Evolutionary conservation across 1,140 invertebrate species (phyloP).

Genomic region (Aphelenchoides avenae): DNA sequence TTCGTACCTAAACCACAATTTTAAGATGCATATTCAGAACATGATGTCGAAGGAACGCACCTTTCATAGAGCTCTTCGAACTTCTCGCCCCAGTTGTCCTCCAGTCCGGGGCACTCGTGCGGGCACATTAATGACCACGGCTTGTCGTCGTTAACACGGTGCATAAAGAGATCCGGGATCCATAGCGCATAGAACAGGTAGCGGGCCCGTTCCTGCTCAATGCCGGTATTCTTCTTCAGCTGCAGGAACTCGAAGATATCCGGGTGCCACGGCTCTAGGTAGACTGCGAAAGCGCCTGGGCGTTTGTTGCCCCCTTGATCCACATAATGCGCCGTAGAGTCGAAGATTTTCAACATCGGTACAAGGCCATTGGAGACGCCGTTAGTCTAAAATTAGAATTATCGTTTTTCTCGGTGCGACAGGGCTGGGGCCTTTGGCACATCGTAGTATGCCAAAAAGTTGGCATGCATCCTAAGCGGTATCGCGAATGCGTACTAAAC

Average conservation of each 20-base stretch:
- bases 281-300: conserved; percentile 97
- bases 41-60: too few species aligned
- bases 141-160: conserved; percentile 78
- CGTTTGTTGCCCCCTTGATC: conserved; percentile 97
- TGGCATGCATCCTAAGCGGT: too few species aligned
- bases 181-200: conserved; percentile 97
- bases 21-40: too few species aligned
- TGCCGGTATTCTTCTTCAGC: conserved; percentile 87
- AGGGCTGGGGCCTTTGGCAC: too few species aligned
- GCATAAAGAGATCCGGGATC: conserved; percentile 99
- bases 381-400: conserved; percentile 73
- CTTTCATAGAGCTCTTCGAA: conserved; percentile 83
- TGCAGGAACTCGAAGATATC: conserved; percentile 93
- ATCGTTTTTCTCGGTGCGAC: too few species aligned
- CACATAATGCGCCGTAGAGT: conserved; percentile 91
- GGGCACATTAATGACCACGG: conserved; percentile 97
- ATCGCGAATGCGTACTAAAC: too few species aligned
- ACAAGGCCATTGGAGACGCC: conserved; percentile 92
- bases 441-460: too few species aligned
- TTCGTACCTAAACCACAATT: conserved; percentile 76
- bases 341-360: conserved; percentile 91
- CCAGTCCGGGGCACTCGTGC: conserved; percentile 80
- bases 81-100: conserved; percentile 86
- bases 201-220: conserved; percentile 83
- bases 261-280: conserved; percentile 96